Percentiles rank a stretch among this genome's conserved stretches.
phyloP scores from a whole-genome alignment of 2,113 vertebrate genomes.

The Pogona vitticeps region DNA sequence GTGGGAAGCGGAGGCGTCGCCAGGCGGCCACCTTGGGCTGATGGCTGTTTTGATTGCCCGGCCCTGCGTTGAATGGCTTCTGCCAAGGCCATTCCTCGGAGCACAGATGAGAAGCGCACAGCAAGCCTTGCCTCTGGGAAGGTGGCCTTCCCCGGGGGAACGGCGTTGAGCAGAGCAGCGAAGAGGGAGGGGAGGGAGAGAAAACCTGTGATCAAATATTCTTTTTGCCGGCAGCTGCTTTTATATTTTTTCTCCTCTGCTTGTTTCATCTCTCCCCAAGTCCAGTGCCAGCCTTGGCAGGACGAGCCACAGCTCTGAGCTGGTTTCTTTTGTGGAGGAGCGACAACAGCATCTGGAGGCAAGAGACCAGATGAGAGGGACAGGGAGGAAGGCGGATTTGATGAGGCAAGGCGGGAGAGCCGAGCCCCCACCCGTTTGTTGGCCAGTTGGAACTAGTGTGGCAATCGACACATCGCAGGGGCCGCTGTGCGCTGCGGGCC shows the following conservation, averaged over 20 bases:
- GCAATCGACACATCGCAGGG: no score
- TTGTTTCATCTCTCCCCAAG: neutral
- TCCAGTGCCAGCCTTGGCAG: neutral
- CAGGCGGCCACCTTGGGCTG: neutral
- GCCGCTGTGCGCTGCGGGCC: no score
- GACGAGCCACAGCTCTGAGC: no score
- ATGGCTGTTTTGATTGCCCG: conserved; percentile 13
- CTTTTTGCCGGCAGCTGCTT: conserved; percentile 61
- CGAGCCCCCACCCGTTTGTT: no score
- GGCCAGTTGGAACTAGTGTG: no score
- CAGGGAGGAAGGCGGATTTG: neutral
- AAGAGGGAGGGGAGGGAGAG: conserved; percentile 8
- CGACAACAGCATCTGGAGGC: neutral
- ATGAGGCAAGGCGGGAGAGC: no score
- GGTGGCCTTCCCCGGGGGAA: conserved; percentile 29
- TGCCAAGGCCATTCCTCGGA: conserved; percentile 1
- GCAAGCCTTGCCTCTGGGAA: neutral
- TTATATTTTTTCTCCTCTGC: fast-evolving
- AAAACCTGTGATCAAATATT: conserved; percentile 75
- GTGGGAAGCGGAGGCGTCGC: neutral
- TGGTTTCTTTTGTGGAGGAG: no score
- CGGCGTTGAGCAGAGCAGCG: conserved; percentile 34
- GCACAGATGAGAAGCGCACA: neutral
- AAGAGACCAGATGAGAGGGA: neutral
- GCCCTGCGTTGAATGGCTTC: conserved; percentile 28